Conservation (phyloP, 1,140 invertebrate genomes). For the Notospermus geniculatus region DNA sequence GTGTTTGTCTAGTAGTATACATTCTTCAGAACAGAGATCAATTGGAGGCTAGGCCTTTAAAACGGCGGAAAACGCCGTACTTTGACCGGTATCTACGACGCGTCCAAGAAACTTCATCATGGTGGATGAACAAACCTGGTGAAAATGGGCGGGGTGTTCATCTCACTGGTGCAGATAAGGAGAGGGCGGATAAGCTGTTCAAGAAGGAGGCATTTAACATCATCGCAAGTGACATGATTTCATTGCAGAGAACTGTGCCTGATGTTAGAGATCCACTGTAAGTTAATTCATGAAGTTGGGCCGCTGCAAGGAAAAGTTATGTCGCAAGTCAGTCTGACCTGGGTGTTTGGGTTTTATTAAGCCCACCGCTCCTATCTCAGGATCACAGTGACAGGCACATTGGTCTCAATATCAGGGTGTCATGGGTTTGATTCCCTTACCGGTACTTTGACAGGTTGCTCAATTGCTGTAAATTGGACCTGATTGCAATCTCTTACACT, state of each 20-base stretch:
- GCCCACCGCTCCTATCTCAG: no score
- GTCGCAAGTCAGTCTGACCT: no score
- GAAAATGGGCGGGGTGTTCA: constrained; percentile 40
- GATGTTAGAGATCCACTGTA: constrained; percentile 77
- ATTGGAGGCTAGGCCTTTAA: no score
- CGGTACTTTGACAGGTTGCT: neutral
- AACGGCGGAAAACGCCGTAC: neutral
- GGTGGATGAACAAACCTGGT: constrained; percentile 27
- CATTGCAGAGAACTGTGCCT: constrained; percentile 75
- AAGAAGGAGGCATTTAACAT: constrained; percentile 87
- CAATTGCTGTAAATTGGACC: neutral
- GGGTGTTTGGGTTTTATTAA: no score
- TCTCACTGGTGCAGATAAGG: constrained; percentile 40
- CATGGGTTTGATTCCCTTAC: neutral
- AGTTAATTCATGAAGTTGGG: constrained; percentile 36
- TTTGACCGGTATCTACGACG: constrained; percentile 4
- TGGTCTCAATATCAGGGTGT: no score
- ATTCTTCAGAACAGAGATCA: no score
- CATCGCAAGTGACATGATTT: constrained; percentile 83
- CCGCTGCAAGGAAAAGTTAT: no score
- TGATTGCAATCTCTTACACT: neutral
- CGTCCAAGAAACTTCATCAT: neutral
- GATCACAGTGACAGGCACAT: no score
- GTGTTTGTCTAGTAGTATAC: no score
- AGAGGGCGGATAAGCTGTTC: constrained; percentile 54